A percentile compares a stretch with the other conserved stretches of the same genome.
Conservation (phyloP, 2,888 invertebrate species). For the Patella pellucida region DNA sequence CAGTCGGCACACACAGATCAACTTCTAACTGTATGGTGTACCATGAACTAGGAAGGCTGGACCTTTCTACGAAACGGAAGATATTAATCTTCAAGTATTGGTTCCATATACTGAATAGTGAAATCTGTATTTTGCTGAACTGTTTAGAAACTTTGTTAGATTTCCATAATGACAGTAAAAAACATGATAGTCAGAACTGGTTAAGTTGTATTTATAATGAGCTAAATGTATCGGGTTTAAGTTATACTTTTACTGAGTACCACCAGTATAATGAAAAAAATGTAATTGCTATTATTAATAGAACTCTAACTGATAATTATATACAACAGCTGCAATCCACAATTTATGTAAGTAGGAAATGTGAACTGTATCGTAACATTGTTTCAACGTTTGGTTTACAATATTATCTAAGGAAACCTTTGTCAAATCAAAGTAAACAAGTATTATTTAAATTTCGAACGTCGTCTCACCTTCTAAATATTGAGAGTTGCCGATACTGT, state of each 20-base stretch:
- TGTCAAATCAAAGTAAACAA: too few relatives aligned
- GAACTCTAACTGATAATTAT: too few relatives aligned
- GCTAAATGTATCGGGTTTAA: background rate
- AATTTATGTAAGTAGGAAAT: too few relatives aligned
- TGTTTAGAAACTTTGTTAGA: background rate
- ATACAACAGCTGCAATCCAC: too few relatives aligned
- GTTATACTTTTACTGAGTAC: background rate
- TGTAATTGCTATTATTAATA: too few relatives aligned
- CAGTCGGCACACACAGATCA: background rate
- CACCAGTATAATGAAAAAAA: too few relatives aligned
- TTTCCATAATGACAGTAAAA: background rate
- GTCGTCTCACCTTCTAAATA: too few relatives aligned
- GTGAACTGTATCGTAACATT: too few relatives aligned
- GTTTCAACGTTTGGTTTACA: too few relatives aligned
- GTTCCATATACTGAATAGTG: background rate
- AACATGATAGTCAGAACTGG: background rate
- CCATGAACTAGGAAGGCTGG: background rate
- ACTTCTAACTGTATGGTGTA: background rate
- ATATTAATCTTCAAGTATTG: background rate
- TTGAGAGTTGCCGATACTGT: too few relatives aligned
- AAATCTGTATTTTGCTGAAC: background rate
- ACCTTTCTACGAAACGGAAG: background rate
- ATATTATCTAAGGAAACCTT: too few relatives aligned
- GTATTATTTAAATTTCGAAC: too few relatives aligned
- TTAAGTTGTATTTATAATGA: background rate